Conservation (phyloP, 2,113 vertebrate genomes). For the Solenodon paradoxus region DNA sequence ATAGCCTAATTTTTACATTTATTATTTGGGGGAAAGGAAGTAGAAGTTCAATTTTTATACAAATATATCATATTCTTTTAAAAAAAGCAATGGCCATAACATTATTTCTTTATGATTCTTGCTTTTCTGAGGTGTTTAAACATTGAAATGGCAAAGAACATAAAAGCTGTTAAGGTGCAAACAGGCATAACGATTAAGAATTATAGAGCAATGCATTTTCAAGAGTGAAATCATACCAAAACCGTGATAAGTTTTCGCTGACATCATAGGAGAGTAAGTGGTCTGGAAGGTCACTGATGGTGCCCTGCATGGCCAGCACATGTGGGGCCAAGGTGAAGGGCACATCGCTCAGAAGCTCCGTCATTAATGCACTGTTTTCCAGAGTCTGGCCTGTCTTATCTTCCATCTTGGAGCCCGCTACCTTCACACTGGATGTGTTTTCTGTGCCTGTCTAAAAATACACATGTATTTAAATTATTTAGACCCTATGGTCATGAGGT, state of each 20-base stretch:
- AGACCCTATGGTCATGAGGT: neutral
- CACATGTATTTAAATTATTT: conserved; percentile 63
- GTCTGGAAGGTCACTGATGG: conserved; percentile 83
- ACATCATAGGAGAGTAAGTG: conserved; percentile 85
- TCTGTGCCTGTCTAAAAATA: conserved; percentile 68
- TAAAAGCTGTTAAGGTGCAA: conserved; percentile 43
- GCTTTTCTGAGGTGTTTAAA: neutral
- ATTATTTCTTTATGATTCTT: neutral
- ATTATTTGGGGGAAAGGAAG: neutral
- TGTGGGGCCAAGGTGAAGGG: conserved; percentile 96
- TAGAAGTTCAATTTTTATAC: neutral
- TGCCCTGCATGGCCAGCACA: conserved; percentile 87
- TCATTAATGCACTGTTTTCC: conserved; percentile 80
- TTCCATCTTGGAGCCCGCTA: conserved; percentile 8
- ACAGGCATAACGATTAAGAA: conserved; percentile 67
- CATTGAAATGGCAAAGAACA: neutral
- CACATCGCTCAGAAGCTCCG: conserved; percentile 92
- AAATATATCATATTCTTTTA: conserved; percentile 1
- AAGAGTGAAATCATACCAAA: conserved; percentile 96
- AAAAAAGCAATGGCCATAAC: neutral
- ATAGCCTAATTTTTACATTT: neutral
- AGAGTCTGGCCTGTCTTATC: conserved; percentile 65
- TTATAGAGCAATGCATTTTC: conserved; percentile 96
- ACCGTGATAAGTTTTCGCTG: conserved; percentile 89
- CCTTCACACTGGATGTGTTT: conserved; percentile 46